Evolutionary conservation across 2,113 vertebrate genomes (phyloP).

Genomic region (Lates calcarifer): DNA sequence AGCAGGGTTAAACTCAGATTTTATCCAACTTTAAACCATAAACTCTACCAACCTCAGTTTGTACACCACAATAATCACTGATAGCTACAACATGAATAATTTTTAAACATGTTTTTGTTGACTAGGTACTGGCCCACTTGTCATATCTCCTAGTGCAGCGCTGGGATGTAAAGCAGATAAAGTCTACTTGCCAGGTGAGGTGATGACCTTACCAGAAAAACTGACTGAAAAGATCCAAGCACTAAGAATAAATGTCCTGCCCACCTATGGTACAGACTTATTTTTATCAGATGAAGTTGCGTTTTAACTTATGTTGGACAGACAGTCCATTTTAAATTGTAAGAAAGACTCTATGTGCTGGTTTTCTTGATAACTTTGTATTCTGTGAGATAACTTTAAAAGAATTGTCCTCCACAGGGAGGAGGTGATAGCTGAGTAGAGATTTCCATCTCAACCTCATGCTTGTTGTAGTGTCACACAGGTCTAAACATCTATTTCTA

Average conservation of each 20-base stretch:
- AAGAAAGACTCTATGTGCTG: not conserved
- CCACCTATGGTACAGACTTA: not conserved
- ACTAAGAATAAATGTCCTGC: not conserved
- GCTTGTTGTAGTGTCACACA: slow-evolving; percentile 12
- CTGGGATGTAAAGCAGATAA: not conserved
- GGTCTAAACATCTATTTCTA: slow-evolving; percentile 20
- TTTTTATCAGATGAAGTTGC: not conserved
- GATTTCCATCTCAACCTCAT: slow-evolving; percentile 16
- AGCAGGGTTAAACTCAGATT: not conserved
- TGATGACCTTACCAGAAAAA: not conserved
- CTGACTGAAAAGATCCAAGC: not conserved
- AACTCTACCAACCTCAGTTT: not conserved
- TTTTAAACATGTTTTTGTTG: not conserved
- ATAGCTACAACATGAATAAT: too few relatives aligned
- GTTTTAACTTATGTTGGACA: slow-evolving; percentile 6
- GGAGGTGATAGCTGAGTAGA: slow-evolving; percentile 29
- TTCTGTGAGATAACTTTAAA: slow-evolving; percentile 23
- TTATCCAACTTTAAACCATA: not conserved
- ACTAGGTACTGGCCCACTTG: not conserved
- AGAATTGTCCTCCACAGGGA: slow-evolving; percentile 19
- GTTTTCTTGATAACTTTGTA: slow-evolving; percentile 24
- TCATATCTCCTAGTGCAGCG: not conserved
- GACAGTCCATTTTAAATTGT: slow-evolving; percentile 1
- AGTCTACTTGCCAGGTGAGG: not conserved
- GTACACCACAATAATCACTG: too few relatives aligned